These are phyloP conservation scores for Bufotes viridis DNA, from an alignment of 2,797 vertebrate genomes.

Conservation along the genomic window DNA sequence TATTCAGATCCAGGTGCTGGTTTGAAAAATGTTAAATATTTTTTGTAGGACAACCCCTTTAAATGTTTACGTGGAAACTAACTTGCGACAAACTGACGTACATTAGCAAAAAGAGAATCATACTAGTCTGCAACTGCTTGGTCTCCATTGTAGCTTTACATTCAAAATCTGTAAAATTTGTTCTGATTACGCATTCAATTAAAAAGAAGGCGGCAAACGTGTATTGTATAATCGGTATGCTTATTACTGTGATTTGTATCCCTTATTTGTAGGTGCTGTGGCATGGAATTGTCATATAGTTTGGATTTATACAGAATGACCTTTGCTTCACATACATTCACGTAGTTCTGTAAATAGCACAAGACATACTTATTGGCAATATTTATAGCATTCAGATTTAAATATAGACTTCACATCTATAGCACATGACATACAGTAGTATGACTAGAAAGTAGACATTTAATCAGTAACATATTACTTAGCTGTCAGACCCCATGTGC, in stretches of 20 bases:
- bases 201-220: no score
- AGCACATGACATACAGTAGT: conserved; percentile 44
- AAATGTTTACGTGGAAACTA: no score
- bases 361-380: conserved; percentile 12
- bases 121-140: no score
- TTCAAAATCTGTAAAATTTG: no score
- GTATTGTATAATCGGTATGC: no score
- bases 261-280: neutral
- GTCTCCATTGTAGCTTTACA: no score
- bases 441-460: conserved; percentile 11
- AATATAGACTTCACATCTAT: conserved; percentile 27
- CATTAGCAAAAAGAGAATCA: no score
- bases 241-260: neutral
- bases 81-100: no score
- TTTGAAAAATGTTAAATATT: no score
- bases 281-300: neutral
- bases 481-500: conserved; percentile 12
- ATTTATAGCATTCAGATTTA: conserved; percentile 35
- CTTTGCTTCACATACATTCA: neutral
- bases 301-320: neutral
- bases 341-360: conserved; percentile 23
- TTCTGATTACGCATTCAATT: no score
- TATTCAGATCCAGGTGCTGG: no score
- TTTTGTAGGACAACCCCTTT: no score
- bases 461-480: conserved; percentile 52